Evolutionary conservation across 2,113 vertebrate genomes (phyloP), one percentile per base, ranked within the genome.

Genomic region (Eudyptes chrysolophus): DNA sequence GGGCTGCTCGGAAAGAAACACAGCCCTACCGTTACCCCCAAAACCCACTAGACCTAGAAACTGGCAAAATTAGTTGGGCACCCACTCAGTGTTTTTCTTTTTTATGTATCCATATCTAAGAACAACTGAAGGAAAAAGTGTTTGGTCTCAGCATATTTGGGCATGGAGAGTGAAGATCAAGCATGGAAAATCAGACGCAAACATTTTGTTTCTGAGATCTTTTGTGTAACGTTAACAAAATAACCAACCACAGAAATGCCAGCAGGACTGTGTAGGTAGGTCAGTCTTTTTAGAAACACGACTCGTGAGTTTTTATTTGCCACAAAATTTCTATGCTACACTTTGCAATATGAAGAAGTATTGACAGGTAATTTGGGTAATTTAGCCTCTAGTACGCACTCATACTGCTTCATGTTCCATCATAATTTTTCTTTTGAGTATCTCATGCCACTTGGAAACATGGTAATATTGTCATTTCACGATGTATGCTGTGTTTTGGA

Each of bases 1-100:
- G n/a, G 48, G 21, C 16, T 80, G 24, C 65, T 55, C 69, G 72
- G 74, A 58, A 69, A 57, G 44, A 71, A 78, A 5, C 4, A 2
- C 14, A 36, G 4, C 15, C 7, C 8, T n/a, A 22, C 19, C 1
- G 1, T 75, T 64, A 48, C 0, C 4, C 58, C 2, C 17, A 0
- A 82, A 92, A 89, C 64, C 3, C 27, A 46, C 34, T 24, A 57
- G 20, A 13, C 13, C 13, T 62, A 57, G 58, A 21, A 81, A 62
- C 2, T 1, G 8, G 13, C 10, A 75, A 36, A 44, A 27, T 1
- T 46, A 13, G 15, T 49, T 22, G 24, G 57, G 12, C 14, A 24
- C 25, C 27, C 15, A 13, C 21, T 30, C 3, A 4, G 1, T 27
- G 6, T 8, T 87, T 77, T 79, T 55, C 22, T 42, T 65, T 34